Evolutionary conservation across 35 echinoderm and acorn worm species (phyloP).

Genomic region (Heliocidaris erythrogramma): DNA sequence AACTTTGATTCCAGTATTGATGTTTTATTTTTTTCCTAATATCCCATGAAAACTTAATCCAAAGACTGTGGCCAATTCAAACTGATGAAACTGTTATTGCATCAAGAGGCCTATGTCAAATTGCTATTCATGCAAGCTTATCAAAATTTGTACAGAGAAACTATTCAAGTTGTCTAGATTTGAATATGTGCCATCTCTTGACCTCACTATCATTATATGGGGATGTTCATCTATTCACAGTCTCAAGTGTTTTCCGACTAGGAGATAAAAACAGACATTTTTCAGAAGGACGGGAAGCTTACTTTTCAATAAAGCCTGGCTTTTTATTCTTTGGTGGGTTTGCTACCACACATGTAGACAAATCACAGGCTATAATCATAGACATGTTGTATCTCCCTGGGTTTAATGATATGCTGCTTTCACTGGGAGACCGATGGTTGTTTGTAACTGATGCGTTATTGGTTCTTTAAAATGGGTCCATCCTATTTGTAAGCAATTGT

Average conservation of each 20-base stretch:
- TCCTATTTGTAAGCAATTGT: not conserved
- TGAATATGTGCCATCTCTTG: not conserved
- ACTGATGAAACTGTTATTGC: not conserved
- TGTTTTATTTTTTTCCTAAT: not conserved
- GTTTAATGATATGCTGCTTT: not conserved
- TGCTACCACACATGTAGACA: conserved; percentile 1
- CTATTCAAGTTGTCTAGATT: no score
- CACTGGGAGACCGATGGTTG: not conserved
- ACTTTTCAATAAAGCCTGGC: not conserved
- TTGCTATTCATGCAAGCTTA: not conserved
- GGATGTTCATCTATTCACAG: not conserved
- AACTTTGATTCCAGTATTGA: not conserved
- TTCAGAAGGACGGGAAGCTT: not conserved
- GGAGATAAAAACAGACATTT: not conserved
- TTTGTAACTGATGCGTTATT: not conserved
- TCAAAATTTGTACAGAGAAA: not conserved
- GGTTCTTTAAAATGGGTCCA: not conserved
- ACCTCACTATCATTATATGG: not conserved
- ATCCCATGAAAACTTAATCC: not conserved
- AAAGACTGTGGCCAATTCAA: not conserved
- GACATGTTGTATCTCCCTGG: not conserved
- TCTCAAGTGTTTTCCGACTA: not conserved
- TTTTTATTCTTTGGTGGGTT: not conserved
- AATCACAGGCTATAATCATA: not conserved
- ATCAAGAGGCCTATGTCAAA: not conserved